phyloP scores from a whole-genome alignment of 2,888 invertebrate species.

The Lasioglossum pauxillum region DNA sequence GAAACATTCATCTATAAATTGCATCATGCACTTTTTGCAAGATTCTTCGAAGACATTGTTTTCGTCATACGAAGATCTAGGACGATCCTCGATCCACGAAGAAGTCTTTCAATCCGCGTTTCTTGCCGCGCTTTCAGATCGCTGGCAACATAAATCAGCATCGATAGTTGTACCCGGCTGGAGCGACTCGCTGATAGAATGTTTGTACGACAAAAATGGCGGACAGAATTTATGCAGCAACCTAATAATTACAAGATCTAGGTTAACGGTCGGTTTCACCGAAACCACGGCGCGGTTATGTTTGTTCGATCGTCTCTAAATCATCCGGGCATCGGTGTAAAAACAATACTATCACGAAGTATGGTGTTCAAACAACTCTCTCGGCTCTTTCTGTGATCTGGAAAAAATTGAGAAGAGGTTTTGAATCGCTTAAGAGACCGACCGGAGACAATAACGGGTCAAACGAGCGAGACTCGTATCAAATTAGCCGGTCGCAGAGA shows the following conservation, averaged over 20 bases:
- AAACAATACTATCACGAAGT: not conserved
- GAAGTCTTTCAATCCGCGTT: not conserved
- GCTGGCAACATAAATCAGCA: conserved; percentile 2
- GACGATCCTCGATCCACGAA: not conserved
- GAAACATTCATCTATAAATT: not conserved
- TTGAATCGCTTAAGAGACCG: conserved; percentile 54
- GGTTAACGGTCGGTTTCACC: conserved; percentile 15
- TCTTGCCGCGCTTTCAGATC: not conserved
- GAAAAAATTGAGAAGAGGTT: conserved; percentile 27
- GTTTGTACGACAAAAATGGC: not conserved
- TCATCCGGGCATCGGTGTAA: not conserved
- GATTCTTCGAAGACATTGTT: not conserved
- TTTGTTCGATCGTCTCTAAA: not conserved
- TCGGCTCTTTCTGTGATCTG: conserved; percentile 11
- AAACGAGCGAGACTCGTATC: conserved; percentile 68
- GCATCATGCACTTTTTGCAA: not conserved
- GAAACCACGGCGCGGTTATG: not conserved
- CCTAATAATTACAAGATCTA: conserved; percentile 8
- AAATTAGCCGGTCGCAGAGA: conserved; percentile 74
- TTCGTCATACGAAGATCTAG: not conserved
- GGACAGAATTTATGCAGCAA: not conserved
- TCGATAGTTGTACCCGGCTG: not conserved
- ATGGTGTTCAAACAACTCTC: not conserved
- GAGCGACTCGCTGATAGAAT: not conserved
- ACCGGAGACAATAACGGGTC: conserved; percentile 69